phyloP scores from a whole-genome alignment of 2,113 vertebrate genomes.

The Aepyceros melampus region DNA sequence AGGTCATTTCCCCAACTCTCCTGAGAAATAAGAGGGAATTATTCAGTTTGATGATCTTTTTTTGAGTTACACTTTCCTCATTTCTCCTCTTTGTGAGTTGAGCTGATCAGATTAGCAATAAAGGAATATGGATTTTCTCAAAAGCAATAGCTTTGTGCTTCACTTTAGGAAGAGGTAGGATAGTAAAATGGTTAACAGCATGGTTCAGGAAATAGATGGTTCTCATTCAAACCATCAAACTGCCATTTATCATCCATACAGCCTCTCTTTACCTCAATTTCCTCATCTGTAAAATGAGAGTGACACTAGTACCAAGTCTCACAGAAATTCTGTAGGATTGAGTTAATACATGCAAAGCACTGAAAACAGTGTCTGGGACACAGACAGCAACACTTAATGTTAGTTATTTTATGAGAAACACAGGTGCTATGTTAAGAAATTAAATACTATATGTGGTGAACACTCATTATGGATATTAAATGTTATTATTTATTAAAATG shows the following conservation, averaged over 20 bases:
- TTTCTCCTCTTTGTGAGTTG: not conserved
- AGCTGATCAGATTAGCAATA: not conserved
- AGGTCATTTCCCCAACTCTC: not conserved
- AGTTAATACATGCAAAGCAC: conserved; percentile 33
- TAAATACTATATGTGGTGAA: conserved; percentile 53
- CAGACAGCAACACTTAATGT: conserved; percentile 31
- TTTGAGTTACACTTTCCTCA: not conserved
- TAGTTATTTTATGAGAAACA: conserved; percentile 64
- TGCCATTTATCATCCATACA: not conserved
- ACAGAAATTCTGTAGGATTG: conserved; percentile 15
- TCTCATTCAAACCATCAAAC: not conserved
- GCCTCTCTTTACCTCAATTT: not conserved
- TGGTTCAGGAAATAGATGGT: not conserved
- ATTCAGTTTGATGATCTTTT: not conserved
- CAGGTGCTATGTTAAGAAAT: conserved; percentile 55
- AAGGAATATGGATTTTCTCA: not conserved
- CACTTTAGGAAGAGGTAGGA: not conserved
- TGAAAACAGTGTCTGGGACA: not conserved
- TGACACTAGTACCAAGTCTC: not conserved
- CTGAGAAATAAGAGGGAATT: not conserved
- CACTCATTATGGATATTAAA: conserved; percentile 62
- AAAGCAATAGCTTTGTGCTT: not conserved
- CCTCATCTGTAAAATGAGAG: not conserved
- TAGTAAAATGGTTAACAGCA: not conserved
- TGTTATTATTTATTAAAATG: conserved; percentile 73